Percentiles rank a stretch among this genome's conserved stretches.
Evolutionary conservation across 2,113 vertebrate species (phyloP).

Genomic region (Chinchilla lanigera): DNA sequence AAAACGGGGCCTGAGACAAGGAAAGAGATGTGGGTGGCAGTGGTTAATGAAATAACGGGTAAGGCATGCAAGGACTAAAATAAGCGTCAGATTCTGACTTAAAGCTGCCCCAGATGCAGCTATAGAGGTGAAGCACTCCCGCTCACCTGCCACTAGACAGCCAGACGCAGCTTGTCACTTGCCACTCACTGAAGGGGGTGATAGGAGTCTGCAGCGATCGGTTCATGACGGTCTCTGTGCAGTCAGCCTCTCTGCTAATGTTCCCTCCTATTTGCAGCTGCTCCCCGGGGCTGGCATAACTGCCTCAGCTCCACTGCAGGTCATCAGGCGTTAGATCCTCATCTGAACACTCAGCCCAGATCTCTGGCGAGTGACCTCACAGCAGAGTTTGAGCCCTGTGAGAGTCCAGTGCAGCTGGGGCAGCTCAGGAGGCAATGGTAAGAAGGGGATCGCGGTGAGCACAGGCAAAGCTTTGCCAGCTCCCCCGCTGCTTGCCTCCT

Average conservation of each 20-base stretch:
- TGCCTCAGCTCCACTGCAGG: not conserved
- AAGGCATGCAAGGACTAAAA: not conserved
- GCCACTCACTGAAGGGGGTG: not conserved
- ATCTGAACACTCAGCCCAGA: not conserved
- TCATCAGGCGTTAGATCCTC: not conserved
- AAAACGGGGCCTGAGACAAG: not conserved
- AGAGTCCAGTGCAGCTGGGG: not conserved
- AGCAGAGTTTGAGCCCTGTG: not conserved
- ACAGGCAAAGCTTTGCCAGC: not conserved
- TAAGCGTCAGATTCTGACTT: not conserved
- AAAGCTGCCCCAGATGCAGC: not conserved
- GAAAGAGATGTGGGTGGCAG: not conserved
- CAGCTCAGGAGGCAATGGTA: not conserved
- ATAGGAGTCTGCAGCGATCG: not conserved
- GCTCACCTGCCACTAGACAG: not conserved
- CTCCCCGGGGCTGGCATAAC: not conserved
- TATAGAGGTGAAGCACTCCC: not conserved
- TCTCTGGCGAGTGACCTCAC: not conserved
- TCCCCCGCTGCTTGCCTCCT: not conserved
- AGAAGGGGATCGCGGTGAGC: not conserved
- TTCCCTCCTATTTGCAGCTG: not conserved
- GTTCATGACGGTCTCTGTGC: not conserved
- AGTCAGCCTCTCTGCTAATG: not conserved
- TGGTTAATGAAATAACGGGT: not conserved
- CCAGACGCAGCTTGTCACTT: not conserved